Percentiles rank a stretch among this genome's conserved stretches.
phyloP scores from a whole-genome alignment of 2,888 invertebrate genomes.

The Ophioninae sp. region DNA sequence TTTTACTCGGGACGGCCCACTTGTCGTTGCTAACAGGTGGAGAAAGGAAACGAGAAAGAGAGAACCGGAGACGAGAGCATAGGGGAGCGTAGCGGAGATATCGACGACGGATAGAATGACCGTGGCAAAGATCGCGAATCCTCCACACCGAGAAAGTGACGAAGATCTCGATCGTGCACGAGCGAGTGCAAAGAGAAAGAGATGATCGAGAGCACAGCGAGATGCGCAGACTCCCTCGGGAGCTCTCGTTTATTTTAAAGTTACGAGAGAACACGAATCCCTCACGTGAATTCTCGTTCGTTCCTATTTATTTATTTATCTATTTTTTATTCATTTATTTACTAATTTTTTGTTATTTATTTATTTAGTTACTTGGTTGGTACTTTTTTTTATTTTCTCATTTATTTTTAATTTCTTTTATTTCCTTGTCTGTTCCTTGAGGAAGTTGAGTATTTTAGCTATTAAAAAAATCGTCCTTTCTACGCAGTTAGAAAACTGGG shows the following conservation, averaged over 20 bases:
- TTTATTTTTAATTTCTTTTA: too few relatives aligned
- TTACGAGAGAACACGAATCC: slow-evolving; percentile 27
- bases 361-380: too few relatives aligned
- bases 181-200: slow-evolving; percentile 54
- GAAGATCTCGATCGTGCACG: slow-evolving; percentile 55
- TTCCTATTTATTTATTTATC: slow-evolving; percentile 38
- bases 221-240: slow-evolving; percentile 37
- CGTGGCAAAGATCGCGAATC: slow-evolving; percentile 37
- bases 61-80: slow-evolving; percentile 26
- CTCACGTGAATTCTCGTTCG: slow-evolving; percentile 27
- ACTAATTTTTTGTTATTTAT: too few relatives aligned
- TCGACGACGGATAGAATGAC: slow-evolving; percentile 32
- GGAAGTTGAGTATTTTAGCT: too few relatives aligned
- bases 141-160: slow-evolving; percentile 61
- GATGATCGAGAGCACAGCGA: slow-evolving; percentile 57
- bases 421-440: too few relatives aligned
- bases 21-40: slow-evolving; percentile 56
- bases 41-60: slow-evolving; percentile 62
- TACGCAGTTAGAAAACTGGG: too few relatives aligned
- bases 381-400: too few relatives aligned
- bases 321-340: not conserved
- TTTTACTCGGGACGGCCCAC: slow-evolving; percentile 45
- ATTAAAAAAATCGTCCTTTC: too few relatives aligned
- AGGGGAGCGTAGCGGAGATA: slow-evolving; percentile 21
- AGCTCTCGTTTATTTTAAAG: slow-evolving; percentile 52